Evolutionary conservation across 2,797 vertebrate species (phyloP).

Genomic region (Anabacerthia variegaticeps): DNA sequence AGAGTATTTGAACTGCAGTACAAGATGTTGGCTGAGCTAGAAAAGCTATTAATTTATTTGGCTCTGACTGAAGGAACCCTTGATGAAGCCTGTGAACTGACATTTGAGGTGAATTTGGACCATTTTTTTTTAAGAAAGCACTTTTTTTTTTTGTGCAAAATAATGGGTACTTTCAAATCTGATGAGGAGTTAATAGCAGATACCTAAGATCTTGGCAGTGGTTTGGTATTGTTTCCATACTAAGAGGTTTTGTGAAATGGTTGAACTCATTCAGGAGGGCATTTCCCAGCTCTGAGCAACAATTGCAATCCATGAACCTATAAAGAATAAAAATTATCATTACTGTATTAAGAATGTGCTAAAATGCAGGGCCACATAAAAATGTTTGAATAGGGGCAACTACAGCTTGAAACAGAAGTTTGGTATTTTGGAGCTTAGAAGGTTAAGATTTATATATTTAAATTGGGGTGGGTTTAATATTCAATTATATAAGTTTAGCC

Average conservation of each 20-base stretch:
- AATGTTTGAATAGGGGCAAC: neutral
- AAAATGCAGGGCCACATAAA: neutral
- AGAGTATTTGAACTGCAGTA: neutral
- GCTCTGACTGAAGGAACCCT: neutral
- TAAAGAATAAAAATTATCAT: neutral
- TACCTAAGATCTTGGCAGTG: conserved; percentile 40
- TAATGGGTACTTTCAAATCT: conserved; percentile 22
- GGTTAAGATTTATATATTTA: neutral
- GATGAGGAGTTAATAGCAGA: conserved; percentile 10
- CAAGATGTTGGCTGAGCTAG: conserved; percentile 12
- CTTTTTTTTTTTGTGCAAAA: conserved; percentile 20
- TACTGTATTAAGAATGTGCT: neutral
- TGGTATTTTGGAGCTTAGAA: neutral
- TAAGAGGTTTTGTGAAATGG: conserved; percentile 14
- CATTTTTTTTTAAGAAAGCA: neutral
- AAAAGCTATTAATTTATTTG: conserved; percentile 55
- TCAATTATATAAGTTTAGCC: neutral
- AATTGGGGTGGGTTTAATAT: neutral
- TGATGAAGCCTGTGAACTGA: neutral
- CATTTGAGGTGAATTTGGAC: conserved; percentile 30
- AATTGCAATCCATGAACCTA: neutral
- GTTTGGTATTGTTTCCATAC: neutral
- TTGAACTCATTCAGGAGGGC: neutral
- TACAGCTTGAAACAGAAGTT: neutral
- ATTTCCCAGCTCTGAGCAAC: neutral